These are phyloP conservation scores for Ptychobarbus kaznakovi DNA, from an alignment of 2,797 vertebrate genomes.

Conservation along the genomic window DNA sequence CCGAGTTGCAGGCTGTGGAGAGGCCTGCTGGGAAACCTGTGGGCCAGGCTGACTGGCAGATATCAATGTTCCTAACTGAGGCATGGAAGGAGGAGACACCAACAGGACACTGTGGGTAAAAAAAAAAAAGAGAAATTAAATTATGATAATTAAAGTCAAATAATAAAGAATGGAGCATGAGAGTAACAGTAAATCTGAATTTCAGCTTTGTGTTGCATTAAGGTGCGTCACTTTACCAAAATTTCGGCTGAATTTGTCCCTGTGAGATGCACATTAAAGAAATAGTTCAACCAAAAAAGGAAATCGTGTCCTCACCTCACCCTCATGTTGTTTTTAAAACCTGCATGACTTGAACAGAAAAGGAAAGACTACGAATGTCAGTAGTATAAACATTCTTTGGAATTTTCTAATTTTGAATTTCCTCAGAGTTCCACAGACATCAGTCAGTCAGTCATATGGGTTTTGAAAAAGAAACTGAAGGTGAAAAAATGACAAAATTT, in stretches of 20 bases:
- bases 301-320: neutral
- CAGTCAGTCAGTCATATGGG: neutral
- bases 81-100: conserved; percentile 91
- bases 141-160: neutral
- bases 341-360: neutral
- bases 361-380: neutral
- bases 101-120: conserved; percentile 86
- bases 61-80: conserved; percentile 90
- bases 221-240: too few species aligned
- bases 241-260: neutral
- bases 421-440: neutral
- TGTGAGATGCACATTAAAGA: neutral
- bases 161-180: neutral
- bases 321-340: neutral
- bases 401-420: neutral
- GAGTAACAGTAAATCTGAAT: neutral
- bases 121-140: neutral
- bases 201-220: neutral
- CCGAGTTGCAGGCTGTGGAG: conserved; percentile 78
- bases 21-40: conserved; percentile 75
- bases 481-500: neutral
- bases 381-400: neutral
- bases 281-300: neutral
- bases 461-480: too few species aligned
- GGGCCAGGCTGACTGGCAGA: conserved; percentile 80